phyloP scores from a whole-genome alignment of 2,888 invertebrate genomes.

The Augochlorella aurata region DNA sequence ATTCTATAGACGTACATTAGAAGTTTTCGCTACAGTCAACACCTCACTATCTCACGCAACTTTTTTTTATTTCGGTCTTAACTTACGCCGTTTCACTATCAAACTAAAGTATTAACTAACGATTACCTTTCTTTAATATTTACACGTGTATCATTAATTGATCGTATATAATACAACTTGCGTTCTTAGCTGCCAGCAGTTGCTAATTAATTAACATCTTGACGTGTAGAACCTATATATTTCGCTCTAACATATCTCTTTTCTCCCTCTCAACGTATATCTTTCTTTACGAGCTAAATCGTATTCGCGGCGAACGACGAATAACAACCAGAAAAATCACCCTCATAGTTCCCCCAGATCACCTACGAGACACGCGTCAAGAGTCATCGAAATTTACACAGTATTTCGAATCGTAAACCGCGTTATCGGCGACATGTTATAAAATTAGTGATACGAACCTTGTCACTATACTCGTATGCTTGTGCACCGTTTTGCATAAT shows the following conservation, averaged over 20 bases:
- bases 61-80: slow-evolving; percentile 49
- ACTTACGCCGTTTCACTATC: slow-evolving; percentile 62
- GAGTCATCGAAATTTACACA: slow-evolving; percentile 1
- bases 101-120: slow-evolving; percentile 67
- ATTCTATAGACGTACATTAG: slow-evolving; percentile 69
- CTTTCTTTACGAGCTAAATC: slow-evolving; percentile 23
- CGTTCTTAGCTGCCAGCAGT: slow-evolving; percentile 43
- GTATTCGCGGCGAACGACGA: slow-evolving; percentile 17
- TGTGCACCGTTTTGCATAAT: slow-evolving; percentile 7
- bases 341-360: slow-evolving; percentile 6
- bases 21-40: slow-evolving; percentile 59
- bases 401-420: slow-evolving; percentile 9
- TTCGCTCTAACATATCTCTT: not conserved
- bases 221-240: slow-evolving; percentile 23
- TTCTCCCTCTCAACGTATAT: not conserved
- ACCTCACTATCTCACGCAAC: slow-evolving; percentile 62
- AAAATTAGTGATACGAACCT: slow-evolving; percentile 14
- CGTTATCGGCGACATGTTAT: not conserved
- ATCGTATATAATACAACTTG: slow-evolving; percentile 68
- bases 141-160: slow-evolving; percentile 68
- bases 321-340: slow-evolving; percentile 3
- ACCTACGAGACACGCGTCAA: slow-evolving; percentile 16
- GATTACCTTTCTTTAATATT: slow-evolving; percentile 64
- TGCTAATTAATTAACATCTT: slow-evolving; percentile 51
- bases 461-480: slow-evolving; percentile 7